Evolutionary conservation across 2,888 invertebrate genomes (phyloP), one percentile per base, ranked within the genome.

Genomic region (Xylocampa areola): DNA sequence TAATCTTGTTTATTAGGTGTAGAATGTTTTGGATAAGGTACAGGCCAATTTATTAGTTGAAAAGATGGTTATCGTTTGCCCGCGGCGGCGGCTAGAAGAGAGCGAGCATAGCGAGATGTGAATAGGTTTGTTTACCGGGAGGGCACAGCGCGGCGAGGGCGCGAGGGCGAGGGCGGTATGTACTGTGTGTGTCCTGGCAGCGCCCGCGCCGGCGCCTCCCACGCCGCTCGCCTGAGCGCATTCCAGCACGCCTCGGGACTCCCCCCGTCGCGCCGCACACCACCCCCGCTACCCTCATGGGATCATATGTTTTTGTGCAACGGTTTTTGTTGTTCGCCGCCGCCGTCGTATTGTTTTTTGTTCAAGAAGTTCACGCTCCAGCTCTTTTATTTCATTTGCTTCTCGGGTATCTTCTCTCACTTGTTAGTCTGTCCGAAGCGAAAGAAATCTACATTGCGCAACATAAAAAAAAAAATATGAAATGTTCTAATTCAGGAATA

Each of bases 271-370:
- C 82, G 70, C 78, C 76, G 66, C 80, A 48, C 59, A 36, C 74
- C 23, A 67, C 77, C 85, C 87, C 89, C 88, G 75, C 81, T 81
- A 85, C 89, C 90, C 91, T 89, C 92, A 87, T 89, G 90, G 90
- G 92, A 93, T 94, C 94, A 94, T 94, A 94, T 94, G 94, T 94
- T 94, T 94, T 94, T 94, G 89, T 92, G 91, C 92, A 94, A 93
- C 94, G 92, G 94, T 94, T 94, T 94, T 94, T 94, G 93, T 93
- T 92, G 92, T 92, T 92, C 88, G 87, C 92, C 92, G 92, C 90
- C 89, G 88, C 87, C 82, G 83, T 88, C 86, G 85, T 85, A 82
- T 90, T 87, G 81, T 90, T 93, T 90, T 91, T 91, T 90, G 82
- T 84, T 85, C 68, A 84, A 80, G 80, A 83, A 89, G 85, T 92